Evolutionary conservation across 1,140 invertebrate genomes (phyloP), one percentile per base, ranked within the genome.

Genomic region (Andricus grossulariae): DNA sequence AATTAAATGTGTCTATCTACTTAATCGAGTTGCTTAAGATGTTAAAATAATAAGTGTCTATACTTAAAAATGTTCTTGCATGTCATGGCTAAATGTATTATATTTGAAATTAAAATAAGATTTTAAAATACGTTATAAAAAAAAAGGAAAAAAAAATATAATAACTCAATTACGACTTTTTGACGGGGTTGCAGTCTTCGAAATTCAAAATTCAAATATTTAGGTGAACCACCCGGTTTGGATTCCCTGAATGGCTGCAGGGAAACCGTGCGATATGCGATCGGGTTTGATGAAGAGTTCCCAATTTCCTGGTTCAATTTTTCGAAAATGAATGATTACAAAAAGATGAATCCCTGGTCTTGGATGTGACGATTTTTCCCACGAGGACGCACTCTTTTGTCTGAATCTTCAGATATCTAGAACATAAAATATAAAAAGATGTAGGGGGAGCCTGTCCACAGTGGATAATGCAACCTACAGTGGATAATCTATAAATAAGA

Each of bases 181-280:
- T 52, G 50, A 72, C 54, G 75, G 72, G 13, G 78, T 54, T 71
- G 50, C 39, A 45, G 19, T 72, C n/a, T 79, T 74, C 73, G 66
- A 79, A 76, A 80, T 80, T 80, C 18, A 3, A 54, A 70, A 60
- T 76, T 77, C n/a, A 16, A 50, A 55, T 75, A 74, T 50, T 75
- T 74, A 15, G 49, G 80, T 84, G 88, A 86, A 86, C 85, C 87
- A 57, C 90, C 89, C 84, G 82, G 80, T 86, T 81, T 84, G 87
- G 89, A 85, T 90, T 91, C 86, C 86, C 84, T 91, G 90, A 91
- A 91, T 91, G 90, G 90, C 90, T 91, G 90, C 90, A 91, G 87
- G 87, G 86, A 91, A 91, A 87, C 89, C 86, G 85, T 51, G 84
- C 80, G 13, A 75, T 55, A 72, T 50, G 84, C 86, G 81, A 81